Conservation (phyloP, 2,888 invertebrate species). For the Lasioglossum morio region DNA sequence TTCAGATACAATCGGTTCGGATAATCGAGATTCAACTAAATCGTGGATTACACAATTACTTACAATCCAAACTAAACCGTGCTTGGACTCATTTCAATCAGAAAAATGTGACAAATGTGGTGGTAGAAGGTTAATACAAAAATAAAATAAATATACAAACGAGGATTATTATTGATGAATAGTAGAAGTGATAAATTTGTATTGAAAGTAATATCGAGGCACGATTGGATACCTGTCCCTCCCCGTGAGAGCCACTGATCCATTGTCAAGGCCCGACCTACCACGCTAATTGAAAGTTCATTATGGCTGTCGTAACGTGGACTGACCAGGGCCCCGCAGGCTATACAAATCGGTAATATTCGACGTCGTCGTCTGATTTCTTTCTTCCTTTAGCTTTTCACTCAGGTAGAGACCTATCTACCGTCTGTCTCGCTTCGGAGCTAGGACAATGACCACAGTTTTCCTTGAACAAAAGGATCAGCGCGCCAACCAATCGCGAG, state of each 20-base stretch:
- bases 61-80: too few relatives aligned
- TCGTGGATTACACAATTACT: too few relatives aligned
- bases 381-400: neutral
- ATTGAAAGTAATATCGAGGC: neutral
- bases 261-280: conserved; percentile 74
- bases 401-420: neutral
- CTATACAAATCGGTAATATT: conserved; percentile 2
- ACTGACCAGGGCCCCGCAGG: neutral
- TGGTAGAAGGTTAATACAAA: too few relatives aligned
- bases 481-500: neutral
- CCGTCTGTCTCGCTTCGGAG: neutral
- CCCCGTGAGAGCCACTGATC: conserved; percentile 63
- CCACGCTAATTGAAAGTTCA: conserved; percentile 63
- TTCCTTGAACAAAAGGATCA: conserved; percentile 3
- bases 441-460: neutral
- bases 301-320: conserved; percentile 30
- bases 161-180: too few relatives aligned
- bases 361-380: neutral
- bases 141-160: too few relatives aligned
- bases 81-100: too few relatives aligned
- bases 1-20: too few relatives aligned
- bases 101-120: too few relatives aligned
- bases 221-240: neutral
- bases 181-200: neutral
- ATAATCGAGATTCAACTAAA: too few relatives aligned